A percentile compares a stretch with the other conserved stretches of the same genome.
Evolutionary conservation across 2,797 vertebrate species (phyloP).

Genomic region (Dryobates pubescens): DNA sequence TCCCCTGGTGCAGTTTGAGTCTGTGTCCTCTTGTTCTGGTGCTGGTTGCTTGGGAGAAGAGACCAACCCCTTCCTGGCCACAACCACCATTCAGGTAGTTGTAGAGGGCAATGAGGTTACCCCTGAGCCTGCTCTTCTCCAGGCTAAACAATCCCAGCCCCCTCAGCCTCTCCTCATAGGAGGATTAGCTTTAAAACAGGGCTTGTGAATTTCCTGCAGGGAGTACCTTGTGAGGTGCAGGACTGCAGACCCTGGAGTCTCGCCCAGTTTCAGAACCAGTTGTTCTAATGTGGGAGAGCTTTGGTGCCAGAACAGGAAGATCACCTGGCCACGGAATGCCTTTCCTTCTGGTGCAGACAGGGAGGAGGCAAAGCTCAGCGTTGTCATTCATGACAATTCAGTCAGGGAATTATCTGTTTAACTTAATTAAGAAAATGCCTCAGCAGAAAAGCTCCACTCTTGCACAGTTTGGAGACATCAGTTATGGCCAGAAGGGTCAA

Average conservation of each 20-base stretch:
- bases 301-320: neutral
- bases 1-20: too few relatives aligned
- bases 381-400: neutral
- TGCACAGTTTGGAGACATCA: neutral
- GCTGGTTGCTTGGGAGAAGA: too few relatives aligned
- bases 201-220: neutral
- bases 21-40: too few relatives aligned
- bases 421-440: neutral
- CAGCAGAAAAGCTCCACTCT: neutral
- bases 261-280: neutral
- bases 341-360: neutral
- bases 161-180: too few relatives aligned
- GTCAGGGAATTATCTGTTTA: neutral
- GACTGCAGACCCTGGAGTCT: rapidly evolving
- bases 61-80: too few relatives aligned
- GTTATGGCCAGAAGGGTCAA: neutral
- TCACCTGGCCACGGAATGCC: neutral
- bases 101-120: too few relatives aligned
- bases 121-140: too few relatives aligned
- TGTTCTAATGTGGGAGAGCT: neutral
- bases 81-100: too few relatives aligned
- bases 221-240: neutral
- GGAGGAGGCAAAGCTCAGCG: neutral
- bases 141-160: too few relatives aligned
- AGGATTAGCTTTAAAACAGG: neutral